Evolutionary conservation across 2,113 vertebrate genomes (phyloP).

Genomic region (Piprites chloris): DNA sequence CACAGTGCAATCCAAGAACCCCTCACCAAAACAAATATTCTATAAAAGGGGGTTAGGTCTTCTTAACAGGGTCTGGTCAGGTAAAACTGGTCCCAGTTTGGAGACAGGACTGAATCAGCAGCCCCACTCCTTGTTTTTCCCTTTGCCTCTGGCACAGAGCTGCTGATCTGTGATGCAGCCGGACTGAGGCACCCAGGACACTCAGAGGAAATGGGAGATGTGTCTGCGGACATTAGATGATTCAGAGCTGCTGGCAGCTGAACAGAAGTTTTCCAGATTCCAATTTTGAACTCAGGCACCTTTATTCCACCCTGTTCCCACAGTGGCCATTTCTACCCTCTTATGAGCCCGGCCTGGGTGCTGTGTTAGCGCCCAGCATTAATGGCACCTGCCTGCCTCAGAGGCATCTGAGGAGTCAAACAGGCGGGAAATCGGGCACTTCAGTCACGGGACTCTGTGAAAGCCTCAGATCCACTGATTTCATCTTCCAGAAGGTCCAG

Average conservation of each 20-base stretch:
- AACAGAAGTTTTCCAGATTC: slow-evolving; percentile 50
- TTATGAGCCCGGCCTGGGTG: neutral
- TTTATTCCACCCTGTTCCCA: slow-evolving; percentile 40
- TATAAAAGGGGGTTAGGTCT: neutral
- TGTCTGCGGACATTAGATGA: slow-evolving; percentile 35
- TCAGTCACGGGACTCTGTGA: neutral
- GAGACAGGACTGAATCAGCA: slow-evolving; percentile 13
- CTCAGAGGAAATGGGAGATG: slow-evolving; percentile 12
- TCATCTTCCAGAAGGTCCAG: neutral
- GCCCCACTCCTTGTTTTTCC: neutral
- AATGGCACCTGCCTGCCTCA: neutral
- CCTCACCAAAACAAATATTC: neutral
- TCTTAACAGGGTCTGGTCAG: neutral
- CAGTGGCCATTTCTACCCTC: neutral
- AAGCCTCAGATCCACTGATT: neutral
- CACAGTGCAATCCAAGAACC: neutral
- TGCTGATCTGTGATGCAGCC: neutral
- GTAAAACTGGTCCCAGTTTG: slow-evolving; percentile 38
- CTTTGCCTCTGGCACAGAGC: neutral
- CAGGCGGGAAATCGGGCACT: neutral
- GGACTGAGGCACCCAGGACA: slow-evolving; percentile 20
- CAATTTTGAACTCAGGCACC: neutral
- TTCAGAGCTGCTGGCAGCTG: slow-evolving; percentile 48
- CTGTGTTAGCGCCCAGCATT: fast-evolving
- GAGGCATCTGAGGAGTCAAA: neutral